Conservation (phyloP, 2,888 invertebrate genomes). For the Tipula vernalis region DNA sequence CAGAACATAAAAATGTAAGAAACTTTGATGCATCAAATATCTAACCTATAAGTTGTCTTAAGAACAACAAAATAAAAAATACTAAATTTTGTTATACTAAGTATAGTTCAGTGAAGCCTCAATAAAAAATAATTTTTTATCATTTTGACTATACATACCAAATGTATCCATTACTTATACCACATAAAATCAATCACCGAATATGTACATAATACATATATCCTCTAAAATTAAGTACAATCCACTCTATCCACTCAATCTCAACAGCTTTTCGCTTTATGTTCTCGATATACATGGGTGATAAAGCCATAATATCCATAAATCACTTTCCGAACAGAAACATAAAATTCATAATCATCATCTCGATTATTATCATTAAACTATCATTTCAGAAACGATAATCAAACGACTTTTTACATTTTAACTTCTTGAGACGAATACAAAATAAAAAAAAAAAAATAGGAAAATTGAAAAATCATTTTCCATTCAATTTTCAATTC, state of each 20-base stretch:
- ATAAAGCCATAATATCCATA: neutral
- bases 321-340: neutral
- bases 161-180: too few species aligned
- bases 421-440: neutral
- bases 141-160: too few species aligned
- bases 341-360: neutral
- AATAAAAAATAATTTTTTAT: too few species aligned
- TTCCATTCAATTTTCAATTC: neutral
- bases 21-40: too few species aligned
- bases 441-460: neutral
- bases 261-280: neutral
- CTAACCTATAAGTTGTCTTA: too few species aligned
- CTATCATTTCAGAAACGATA: neutral
- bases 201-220: neutral
- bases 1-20: too few species aligned
- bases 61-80: too few species aligned
- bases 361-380: neutral
- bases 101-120: too few species aligned
- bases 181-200: neutral
- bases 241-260: neutral
- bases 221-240: neutral
- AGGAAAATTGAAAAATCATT: neutral
- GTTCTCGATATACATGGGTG: neutral
- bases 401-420: neutral
- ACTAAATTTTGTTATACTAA: too few species aligned